Evolutionary conservation across 2,888 invertebrate genomes (phyloP).

Genomic region (Microctonus hyperodae): DNA sequence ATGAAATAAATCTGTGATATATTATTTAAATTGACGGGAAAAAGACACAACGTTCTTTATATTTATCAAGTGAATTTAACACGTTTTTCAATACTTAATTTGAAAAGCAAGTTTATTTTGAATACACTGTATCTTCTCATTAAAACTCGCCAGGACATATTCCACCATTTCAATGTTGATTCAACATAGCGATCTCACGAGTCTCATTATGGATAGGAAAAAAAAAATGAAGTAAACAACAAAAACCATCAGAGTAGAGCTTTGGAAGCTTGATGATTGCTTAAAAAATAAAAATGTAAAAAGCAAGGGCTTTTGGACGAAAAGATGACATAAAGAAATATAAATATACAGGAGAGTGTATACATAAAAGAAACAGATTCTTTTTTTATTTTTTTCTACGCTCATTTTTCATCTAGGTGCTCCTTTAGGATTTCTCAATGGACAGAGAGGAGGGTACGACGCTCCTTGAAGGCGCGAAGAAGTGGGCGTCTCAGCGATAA

Average conservation of each 20-base stretch:
- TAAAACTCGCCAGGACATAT: no score
- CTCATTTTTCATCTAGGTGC: slow-evolving; percentile 9
- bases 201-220: slow-evolving; percentile 19
- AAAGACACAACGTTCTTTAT: background rate
- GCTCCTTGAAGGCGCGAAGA: slow-evolving; percentile 43
- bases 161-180: slow-evolving; percentile 16
- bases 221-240: background rate
- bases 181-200: slow-evolving; percentile 10
- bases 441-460: slow-evolving; percentile 8
- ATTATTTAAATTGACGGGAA: no score
- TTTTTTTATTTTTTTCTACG: slow-evolving; percentile 1
- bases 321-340: slow-evolving; percentile 14
- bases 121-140: no score
- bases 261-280: background rate
- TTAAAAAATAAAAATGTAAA: slow-evolving; percentile 6
- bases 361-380: slow-evolving; percentile 4
- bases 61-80: background rate
- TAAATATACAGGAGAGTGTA: no score
- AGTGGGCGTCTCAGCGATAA: slow-evolving; percentile 54
- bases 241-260: no score
- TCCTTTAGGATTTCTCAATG: slow-evolving; percentile 22
- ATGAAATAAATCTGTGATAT: no score
- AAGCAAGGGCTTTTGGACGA: background rate
- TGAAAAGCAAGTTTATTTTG: no score
- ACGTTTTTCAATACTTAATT: background rate